Conservation (phyloP, 2,797 vertebrate species). For the Onychomys arenicola region DNA sequence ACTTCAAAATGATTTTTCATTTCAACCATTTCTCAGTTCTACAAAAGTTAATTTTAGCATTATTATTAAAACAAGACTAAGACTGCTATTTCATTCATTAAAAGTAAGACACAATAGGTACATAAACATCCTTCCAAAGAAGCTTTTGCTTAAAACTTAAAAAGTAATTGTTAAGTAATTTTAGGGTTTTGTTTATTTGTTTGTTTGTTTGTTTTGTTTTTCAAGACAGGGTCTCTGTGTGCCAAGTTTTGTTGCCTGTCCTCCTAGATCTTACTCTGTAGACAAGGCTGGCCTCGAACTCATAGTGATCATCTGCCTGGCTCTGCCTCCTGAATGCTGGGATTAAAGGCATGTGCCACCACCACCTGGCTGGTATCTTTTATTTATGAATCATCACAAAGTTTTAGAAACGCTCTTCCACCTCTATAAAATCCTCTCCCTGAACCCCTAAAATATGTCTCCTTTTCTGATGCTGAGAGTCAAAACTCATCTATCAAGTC, state of each 20-base stretch:
- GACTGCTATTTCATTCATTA: neutral
- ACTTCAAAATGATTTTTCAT: neutral
- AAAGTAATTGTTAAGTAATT: neutral
- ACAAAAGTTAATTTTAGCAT: slow-evolving; percentile 24
- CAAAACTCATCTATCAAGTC: neutral
- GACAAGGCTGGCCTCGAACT: too few relatives aligned
- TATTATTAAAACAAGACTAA: neutral
- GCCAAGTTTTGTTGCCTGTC: too few relatives aligned
- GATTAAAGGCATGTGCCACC: too few relatives aligned
- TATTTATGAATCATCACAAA: neutral
- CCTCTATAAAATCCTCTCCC: neutral
- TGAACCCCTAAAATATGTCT: neutral
- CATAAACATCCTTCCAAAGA: neutral
- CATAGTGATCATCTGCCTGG: too few relatives aligned
- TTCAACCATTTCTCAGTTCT: neutral
- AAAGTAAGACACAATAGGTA: neutral
- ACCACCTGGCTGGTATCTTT: neutral
- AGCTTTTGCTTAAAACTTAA: neutral
- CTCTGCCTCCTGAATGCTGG: too few relatives aligned
- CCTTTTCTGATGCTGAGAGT: neutral
- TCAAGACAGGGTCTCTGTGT: too few relatives aligned
- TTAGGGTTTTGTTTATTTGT: neutral
- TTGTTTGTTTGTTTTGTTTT: too few relatives aligned
- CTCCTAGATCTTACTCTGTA: too few relatives aligned
- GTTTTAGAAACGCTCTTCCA: neutral